Conservation (phyloP, 2,113 vertebrate species). For the Callionymus lyra region DNA sequence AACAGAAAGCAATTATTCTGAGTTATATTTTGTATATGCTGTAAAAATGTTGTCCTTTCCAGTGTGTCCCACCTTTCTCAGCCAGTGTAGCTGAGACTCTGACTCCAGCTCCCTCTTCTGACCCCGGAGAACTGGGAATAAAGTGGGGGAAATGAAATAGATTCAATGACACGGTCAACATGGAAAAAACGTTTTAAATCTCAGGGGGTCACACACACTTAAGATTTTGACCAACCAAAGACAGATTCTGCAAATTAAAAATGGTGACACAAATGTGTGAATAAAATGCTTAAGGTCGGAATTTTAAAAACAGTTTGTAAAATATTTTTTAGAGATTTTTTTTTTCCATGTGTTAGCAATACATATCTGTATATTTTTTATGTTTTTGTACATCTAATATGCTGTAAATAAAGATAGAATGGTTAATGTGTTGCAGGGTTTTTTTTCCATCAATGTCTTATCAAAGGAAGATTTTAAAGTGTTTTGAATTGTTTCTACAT, state of each 20-base stretch:
- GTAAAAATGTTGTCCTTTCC: conserved; percentile 60
- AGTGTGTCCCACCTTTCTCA: too few species aligned
- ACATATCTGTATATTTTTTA: conserved; percentile 64
- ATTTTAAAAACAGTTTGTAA: conserved; percentile 34
- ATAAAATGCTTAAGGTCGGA: conserved; percentile 8
- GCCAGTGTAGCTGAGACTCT: too few species aligned
- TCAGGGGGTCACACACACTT: conserved; percentile 6
- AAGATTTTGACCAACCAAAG: conserved; percentile 36
- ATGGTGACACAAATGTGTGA: conserved; percentile 8
- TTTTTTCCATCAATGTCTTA: too few species aligned
- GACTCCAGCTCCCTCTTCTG: too few species aligned
- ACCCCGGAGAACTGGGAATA: too few species aligned
- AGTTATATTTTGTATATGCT: conserved; percentile 68
- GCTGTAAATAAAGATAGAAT: conserved; percentile 68
- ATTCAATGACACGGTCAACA: conserved; percentile 18
- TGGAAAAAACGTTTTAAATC: conserved; percentile 12
- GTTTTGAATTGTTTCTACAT: too few species aligned
- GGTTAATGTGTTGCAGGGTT: conserved; percentile 6
- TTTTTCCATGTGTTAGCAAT: too few species aligned
- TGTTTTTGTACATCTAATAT: conserved; percentile 67
- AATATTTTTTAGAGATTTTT: conserved; percentile 23
- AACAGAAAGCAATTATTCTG: conserved; percentile 60
- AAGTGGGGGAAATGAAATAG: too few species aligned
- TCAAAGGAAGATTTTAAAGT: too few species aligned
- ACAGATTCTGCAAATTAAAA: conserved; percentile 7